Conservation (phyloP, 23 tunicate genomes). For the Oikopleura dioica region DNA sequence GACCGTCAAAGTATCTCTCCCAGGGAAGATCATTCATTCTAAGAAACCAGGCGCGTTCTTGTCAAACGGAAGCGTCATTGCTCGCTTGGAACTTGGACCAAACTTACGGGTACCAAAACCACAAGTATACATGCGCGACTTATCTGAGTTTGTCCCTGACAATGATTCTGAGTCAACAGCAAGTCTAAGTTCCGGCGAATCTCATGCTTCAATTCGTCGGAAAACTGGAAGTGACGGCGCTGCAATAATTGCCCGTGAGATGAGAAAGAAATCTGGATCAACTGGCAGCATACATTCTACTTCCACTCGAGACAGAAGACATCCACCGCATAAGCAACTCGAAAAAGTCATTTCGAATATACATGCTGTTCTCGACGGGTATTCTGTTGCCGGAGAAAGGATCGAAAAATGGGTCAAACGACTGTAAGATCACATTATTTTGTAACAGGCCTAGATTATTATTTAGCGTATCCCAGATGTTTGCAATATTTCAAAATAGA, state of each 20-base stretch:
- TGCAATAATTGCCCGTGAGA: background rate
- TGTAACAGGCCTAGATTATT: background rate
- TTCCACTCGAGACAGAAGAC: background rate
- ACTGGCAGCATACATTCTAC: background rate
- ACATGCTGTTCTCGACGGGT: background rate
- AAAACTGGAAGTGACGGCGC: background rate
- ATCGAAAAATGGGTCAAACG: background rate
- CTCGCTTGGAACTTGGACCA: slow-evolving; percentile 18
- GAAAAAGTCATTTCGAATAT: background rate
- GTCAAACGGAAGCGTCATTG: slow-evolving; percentile 50
- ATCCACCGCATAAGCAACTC: background rate
- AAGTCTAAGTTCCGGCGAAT: background rate
- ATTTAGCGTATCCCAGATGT: slow-evolving; percentile 24
- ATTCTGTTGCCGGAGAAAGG: background rate
- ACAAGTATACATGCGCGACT: background rate
- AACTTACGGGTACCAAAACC: background rate
- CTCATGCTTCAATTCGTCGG: background rate
- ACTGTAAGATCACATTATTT: background rate
- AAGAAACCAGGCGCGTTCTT: slow-evolving; percentile 80
- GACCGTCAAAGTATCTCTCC: slow-evolving; percentile 40
- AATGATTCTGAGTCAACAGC: background rate
- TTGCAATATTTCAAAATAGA: slow-evolving; percentile 47
- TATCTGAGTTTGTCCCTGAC: background rate
- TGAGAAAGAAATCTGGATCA: background rate
- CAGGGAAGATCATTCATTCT: slow-evolving; percentile 51